These are phyloP conservation scores for Acanthoscelides obtectus DNA, from an alignment of 2,888 invertebrate species.

Conservation along the genomic window DNA sequence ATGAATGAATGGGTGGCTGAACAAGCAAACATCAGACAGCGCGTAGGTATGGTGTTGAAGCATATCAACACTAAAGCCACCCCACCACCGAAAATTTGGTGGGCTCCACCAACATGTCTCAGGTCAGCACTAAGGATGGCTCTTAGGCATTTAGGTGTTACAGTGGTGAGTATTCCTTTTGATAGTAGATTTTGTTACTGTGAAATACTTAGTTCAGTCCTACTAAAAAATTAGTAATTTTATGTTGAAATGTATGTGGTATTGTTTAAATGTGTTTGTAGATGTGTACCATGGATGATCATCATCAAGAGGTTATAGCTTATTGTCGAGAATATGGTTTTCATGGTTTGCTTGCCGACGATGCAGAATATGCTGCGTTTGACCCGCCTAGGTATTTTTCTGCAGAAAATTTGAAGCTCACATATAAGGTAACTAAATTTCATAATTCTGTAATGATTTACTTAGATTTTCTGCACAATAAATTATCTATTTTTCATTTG, in stretches of 20 bases:
- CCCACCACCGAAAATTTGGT: slow-evolving; percentile 76
- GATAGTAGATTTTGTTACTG: neutral
- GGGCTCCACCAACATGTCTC: slow-evolving; percentile 80
- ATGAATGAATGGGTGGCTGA: slow-evolving; percentile 68
- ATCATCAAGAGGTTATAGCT: slow-evolving; percentile 87
- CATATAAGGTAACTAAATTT: slow-evolving; percentile 63
- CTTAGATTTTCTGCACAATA: neutral
- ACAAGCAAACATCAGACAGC: slow-evolving; percentile 70
- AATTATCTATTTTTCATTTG: too few relatives aligned
- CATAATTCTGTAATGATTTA: neutral
- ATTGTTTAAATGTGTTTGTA: slow-evolving; percentile 35
- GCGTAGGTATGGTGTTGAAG: slow-evolving; percentile 76
- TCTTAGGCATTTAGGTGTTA: slow-evolving; percentile 75
- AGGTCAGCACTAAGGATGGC: slow-evolving; percentile 80
- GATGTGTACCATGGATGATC: slow-evolving; percentile 86
- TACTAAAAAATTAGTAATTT: neutral
- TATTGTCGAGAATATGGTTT: slow-evolving; percentile 82
- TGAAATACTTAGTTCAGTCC: too few relatives aligned
- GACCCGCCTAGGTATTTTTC: slow-evolving; percentile 89
- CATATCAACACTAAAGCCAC: slow-evolving; percentile 82
- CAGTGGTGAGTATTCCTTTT: slow-evolving; percentile 60
- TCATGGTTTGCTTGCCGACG: slow-evolving; percentile 81
- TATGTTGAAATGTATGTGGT: neutral
- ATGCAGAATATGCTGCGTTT: slow-evolving; percentile 84
- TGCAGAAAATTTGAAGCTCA: slow-evolving; percentile 81